Conservation (phyloP, 2,888 invertebrate genomes). For the Gymnoscelis rufifasciata region DNA sequence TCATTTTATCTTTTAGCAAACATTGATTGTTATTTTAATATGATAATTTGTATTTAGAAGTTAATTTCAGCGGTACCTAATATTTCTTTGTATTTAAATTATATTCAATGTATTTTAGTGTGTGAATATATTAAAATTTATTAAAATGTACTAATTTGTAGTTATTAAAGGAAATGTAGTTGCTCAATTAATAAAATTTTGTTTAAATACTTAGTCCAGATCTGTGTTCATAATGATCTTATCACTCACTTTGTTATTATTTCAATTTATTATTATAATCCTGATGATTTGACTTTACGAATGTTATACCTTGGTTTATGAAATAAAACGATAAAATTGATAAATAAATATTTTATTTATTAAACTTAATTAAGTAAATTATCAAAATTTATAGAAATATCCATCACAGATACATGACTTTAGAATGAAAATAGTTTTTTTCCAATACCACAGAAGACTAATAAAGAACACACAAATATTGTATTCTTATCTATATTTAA, state of each 20-base stretch:
- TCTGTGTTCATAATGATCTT: too few species aligned
- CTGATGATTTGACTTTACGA: too few species aligned
- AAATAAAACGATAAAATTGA: constrained; percentile 2
- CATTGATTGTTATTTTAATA: too few species aligned
- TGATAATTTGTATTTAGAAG: too few species aligned
- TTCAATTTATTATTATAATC: too few species aligned
- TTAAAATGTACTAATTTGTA: too few species aligned
- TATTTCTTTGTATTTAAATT: background rate
- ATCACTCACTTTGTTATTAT: too few species aligned
- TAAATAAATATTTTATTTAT: constrained; percentile 8
- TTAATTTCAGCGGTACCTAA: too few species aligned
- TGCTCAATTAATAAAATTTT: constrained; percentile 1
- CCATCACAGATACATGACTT: constrained; percentile 18
- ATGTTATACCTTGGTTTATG: too few species aligned
- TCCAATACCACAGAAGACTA: background rate
- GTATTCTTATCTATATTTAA: background rate
- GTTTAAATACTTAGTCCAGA: background rate
- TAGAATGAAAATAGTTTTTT: background rate
- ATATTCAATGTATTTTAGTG: too few species aligned
- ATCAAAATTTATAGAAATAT: background rate
- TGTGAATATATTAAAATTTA: too few species aligned
- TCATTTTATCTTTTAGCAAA: background rate
- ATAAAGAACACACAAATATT: background rate
- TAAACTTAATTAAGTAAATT: background rate
- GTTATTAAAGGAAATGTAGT: too few species aligned